Conservation (phyloP, 2,113 vertebrate genomes). For the Eretmochelys imbricata region DNA sequence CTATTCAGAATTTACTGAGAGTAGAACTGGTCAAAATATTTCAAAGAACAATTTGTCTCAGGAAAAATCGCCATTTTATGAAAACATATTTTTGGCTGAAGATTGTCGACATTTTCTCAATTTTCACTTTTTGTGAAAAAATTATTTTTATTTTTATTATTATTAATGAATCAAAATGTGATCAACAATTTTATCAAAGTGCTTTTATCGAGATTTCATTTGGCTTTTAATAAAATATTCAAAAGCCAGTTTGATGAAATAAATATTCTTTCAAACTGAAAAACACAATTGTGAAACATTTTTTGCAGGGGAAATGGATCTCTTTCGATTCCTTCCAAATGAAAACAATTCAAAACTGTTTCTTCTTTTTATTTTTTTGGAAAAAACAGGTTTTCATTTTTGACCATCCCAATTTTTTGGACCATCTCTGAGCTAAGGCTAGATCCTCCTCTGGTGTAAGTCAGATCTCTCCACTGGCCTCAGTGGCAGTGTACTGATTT, state of each 20-base stretch:
- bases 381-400: background rate
- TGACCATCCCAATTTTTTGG: rapidly evolving
- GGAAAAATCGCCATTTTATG: background rate
- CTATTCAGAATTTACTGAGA: background rate
- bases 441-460: background rate
- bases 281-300: background rate
- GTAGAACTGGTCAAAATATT: background rate
- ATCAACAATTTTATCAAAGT: rapidly evolving
- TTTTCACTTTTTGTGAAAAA: background rate
- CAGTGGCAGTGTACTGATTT: background rate
- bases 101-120: background rate
- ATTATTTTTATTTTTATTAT: background rate
- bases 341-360: no score
- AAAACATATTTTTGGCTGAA: background rate
- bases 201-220: background rate
- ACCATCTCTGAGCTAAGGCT: background rate
- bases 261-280: no score
- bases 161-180: background rate
- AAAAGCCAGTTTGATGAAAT: background rate
- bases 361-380: background rate
- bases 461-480: background rate
- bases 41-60: background rate
- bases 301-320: background rate
- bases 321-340: no score
- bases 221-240: background rate